Evolutionary conservation across 2,113 vertebrate genomes (phyloP), one percentile per base, ranked within the genome.

Genomic region (Naja naja): DNA sequence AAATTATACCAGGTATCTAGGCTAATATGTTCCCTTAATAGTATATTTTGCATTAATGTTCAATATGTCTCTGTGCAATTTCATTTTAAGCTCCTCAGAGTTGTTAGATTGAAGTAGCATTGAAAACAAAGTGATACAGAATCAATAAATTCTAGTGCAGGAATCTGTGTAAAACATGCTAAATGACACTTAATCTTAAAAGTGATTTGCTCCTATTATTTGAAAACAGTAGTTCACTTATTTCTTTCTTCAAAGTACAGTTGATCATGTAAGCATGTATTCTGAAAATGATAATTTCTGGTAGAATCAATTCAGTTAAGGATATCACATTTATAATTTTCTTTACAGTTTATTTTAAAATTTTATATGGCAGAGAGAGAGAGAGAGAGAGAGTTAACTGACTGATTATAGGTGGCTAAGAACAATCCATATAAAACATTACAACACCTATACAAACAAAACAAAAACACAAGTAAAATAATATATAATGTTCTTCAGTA

Each of bases 251-350:
- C 39, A 81, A 81, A 81, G 23, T 87, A 47, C 74, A 60, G 22
- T 85, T 54, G 55, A 53, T 86, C 45, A 6, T 90, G 60, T 34
- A 49, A 64, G 10, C 43, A 14, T 52, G 23, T 14, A 43, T 56
- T 86, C 55, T 87, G 81, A 18, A 85, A 81, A 47, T 85, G 49
- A 45, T 88, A 43, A 11, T 58, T 92, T 55, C 22, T 92, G 43
- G 64, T 52, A 69, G 39, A 85, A 89, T 85, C 5, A 3, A 47
- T 89, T 94, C 95, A 95, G 95, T 89, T 92, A 96, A 94, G 27
- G 3, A 94, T 93, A 95, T 95, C 94, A 91, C 91, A 88, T 95
- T 96, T 95, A 94, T 95, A 95, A 91, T n/a, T 64, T 64, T 64
- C 27, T 64, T n/a, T 64, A 30, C 12, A 64, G 60, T 64, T 64